Evolutionary conservation across 2,888 invertebrate genomes (phyloP).

Genomic region (Parnassius smintheus): DNA sequence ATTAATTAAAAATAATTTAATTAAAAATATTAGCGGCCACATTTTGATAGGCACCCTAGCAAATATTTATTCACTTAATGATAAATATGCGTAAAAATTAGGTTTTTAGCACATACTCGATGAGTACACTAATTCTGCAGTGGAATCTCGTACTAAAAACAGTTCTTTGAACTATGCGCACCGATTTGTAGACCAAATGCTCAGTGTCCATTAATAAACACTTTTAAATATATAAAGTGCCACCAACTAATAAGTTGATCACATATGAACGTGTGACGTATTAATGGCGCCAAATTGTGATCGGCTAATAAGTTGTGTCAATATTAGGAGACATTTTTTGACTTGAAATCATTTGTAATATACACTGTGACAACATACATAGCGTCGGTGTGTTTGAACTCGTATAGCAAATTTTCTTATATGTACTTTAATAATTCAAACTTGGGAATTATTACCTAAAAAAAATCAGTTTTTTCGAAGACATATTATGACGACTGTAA

Average conservation of each 20-base stretch:
- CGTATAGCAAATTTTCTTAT: background rate
- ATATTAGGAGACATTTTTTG: constrained; percentile 18
- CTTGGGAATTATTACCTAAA: too few relatives aligned
- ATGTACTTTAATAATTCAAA: too few relatives aligned
- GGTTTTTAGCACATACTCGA: too few relatives aligned
- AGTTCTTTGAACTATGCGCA: background rate
- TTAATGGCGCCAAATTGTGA: constrained; percentile 28
- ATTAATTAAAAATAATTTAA: too few relatives aligned
- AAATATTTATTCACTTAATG: too few relatives aligned
- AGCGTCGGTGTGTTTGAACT: constrained; percentile 20
- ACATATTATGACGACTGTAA: too few relatives aligned
- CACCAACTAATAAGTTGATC: constrained; percentile 9
- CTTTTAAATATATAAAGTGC: constrained; percentile 6
- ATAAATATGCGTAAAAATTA: too few relatives aligned
- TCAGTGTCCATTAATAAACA: background rate
- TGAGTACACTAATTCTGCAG: too few relatives aligned
- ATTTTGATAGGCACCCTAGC: too few relatives aligned
- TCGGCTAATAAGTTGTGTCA: constrained; percentile 25
- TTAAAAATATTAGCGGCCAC: too few relatives aligned
- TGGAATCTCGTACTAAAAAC: too few relatives aligned
- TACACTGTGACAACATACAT: constrained; percentile 16
- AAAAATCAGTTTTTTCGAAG: too few relatives aligned
- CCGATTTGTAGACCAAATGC: background rate
- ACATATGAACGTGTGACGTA: constrained; percentile 17
- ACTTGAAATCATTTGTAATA: constrained; percentile 1